Base-by-base conservation (phyloP, 2,113 vertebrate genomes). In the Andinoacara biseriatus region DNA sequence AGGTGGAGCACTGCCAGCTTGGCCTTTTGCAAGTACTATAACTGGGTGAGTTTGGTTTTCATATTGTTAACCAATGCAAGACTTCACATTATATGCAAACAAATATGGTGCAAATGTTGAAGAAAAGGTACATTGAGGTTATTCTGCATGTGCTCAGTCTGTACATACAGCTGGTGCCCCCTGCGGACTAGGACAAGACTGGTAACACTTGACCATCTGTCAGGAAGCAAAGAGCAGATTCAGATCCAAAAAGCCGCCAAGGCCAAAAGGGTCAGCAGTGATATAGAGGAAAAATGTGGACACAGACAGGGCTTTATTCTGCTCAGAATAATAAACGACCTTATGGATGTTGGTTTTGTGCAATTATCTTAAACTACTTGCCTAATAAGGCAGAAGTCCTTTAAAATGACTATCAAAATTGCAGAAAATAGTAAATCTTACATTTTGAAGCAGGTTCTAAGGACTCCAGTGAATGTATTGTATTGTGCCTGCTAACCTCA, bases 181-280 rank as follows among this genome's bases (percentile, higher is more conserved):
- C 78, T 43, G 40, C 38, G 60, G 74, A 82, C 26, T 31, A 54
- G 89, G 79, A 90, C 74, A 80, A 81, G 29, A 80, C 78, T 57
- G 58, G 17, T 58, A 72, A 74, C 72, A 67, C 63, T 31, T 81
- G 77, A 67, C 91, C 92, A 91, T 93, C 92, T 92, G 85, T 86
- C 89, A 83, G 89, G 85, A 92, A 91, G 86, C 63, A 76, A 77
- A 3, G 74, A 78, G 84, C 54, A 15, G 58, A 60, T 35, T 62
- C 79, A 69, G 59, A 31, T 81, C 78, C 83, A 86, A 83, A 87
- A 79, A 82, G 69, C 61, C 58, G 76, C 59, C 10, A n/a, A 81
- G 88, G 78, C 86, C 82, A 87, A 67, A 86, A 74, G 77, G 86
- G 90, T 82, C 84, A 90, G 79, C 82, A n/a, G 82, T 58, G 17